Conservation (phyloP, 2,797 vertebrate species). For the Myotis vivesi region DNA sequence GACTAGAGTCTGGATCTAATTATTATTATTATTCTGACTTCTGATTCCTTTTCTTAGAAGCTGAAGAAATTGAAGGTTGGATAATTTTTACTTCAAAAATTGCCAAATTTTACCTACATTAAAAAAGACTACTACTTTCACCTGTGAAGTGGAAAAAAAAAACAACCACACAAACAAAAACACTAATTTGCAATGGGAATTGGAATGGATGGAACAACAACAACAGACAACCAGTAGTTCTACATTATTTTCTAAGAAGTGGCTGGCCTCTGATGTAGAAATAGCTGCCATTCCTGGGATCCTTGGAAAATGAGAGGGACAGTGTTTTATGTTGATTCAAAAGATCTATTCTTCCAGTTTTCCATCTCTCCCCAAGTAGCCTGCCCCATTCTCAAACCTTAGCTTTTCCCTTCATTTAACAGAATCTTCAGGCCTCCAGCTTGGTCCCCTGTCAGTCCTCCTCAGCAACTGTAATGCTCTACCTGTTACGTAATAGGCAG, state of each 20-base stretch:
- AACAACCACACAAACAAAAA: not conserved
- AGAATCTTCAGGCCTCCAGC: not conserved
- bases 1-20: constrained; percentile 16
- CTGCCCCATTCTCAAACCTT: not conserved
- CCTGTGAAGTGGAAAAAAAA: not conserved
- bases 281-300: not conserved
- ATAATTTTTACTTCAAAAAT: constrained; percentile 21
- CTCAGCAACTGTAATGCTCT: not conserved
- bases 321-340: not conserved
- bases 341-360: not conserved
- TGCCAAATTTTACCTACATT: constrained; percentile 12
- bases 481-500: not conserved
- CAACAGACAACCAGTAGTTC: not conserved
- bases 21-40: constrained; percentile 11
- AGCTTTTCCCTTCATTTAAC: not conserved
- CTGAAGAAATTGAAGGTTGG: constrained; percentile 32
- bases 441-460: not conserved
- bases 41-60: constrained; percentile 19
- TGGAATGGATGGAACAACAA: not conserved
- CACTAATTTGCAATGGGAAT: constrained; percentile 6
- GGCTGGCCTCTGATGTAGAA: not conserved
- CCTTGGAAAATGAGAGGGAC: not conserved
- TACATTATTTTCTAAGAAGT: not conserved
- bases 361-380: not conserved
- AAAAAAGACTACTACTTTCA: constrained; percentile 7